Percentiles rank a stretch among this genome's conserved stretches.
phyloP scores from a whole-genome alignment of 2,113 vertebrate genomes.

The Petrocephalus microphthalmus region DNA sequence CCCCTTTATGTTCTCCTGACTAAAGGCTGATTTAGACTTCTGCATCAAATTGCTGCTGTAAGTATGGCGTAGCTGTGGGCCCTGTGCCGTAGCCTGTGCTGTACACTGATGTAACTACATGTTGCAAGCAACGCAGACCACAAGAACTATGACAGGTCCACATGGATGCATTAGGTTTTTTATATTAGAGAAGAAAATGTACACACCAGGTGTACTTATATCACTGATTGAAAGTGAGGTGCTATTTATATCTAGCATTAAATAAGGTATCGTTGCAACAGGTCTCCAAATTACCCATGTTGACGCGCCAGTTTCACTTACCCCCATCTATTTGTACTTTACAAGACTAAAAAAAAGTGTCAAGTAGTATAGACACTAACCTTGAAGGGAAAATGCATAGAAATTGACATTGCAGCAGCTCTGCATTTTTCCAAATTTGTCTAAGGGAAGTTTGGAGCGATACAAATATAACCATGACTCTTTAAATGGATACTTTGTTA shows the following conservation, averaged over 20 bases:
- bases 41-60: neutral
- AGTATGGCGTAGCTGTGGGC: neutral
- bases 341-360: neutral
- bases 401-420: neutral
- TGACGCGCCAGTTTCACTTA: neutral
- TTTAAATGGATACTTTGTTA: neutral
- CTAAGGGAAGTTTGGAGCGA: neutral
- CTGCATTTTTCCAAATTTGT: neutral
- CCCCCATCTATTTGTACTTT: neutral
- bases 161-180: neutral
- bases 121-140: neutral
- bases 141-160: neutral
- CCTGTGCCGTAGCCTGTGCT: neutral
- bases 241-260: neutral
- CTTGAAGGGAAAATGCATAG: neutral
- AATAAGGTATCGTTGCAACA: neutral
- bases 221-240: neutral
- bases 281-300: neutral
- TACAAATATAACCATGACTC: neutral
- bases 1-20: neutral
- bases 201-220: neutral
- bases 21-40: neutral
- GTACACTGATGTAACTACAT: neutral
- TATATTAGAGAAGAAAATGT: neutral
- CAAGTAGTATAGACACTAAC: neutral